phyloP scores from a whole-genome alignment of 2,113 vertebrate species.

The Regulus satrapa region DNA sequence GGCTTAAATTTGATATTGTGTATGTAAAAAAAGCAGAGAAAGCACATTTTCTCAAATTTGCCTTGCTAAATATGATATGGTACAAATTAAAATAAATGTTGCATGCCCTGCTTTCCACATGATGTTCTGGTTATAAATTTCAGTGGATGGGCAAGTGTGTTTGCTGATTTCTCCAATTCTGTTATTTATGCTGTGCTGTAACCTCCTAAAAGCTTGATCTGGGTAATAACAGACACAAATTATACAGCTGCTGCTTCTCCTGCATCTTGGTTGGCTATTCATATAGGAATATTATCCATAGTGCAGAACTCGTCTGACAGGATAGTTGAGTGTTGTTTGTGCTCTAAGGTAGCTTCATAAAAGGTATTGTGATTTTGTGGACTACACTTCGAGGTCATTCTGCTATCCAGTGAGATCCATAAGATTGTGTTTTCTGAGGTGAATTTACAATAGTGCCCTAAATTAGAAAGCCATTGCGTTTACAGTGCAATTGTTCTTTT shows the following conservation, averaged over 20 bases:
- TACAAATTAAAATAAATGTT: constrained; percentile 16
- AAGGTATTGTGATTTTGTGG: background rate
- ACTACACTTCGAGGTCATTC: background rate
- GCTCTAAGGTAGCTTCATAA: background rate
- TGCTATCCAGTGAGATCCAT: background rate
- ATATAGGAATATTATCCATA: background rate
- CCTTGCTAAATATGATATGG: background rate
- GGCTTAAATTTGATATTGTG: background rate
- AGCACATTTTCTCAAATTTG: constrained; percentile 24
- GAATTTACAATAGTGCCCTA: background rate
- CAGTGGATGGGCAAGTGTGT: background rate
- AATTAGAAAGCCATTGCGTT: background rate
- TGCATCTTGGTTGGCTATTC: background rate
- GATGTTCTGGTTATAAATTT: background rate
- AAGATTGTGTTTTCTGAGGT: background rate
- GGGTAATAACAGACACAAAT: background rate
- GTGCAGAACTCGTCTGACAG: background rate
- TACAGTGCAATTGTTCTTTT: background rate
- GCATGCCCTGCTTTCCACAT: background rate
- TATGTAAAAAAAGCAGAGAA: background rate
- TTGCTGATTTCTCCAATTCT: background rate
- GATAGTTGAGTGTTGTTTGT: background rate
- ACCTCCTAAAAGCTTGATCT: background rate
- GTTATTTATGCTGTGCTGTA: background rate
- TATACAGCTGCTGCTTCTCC: background rate